Evolutionary conservation across 2,113 vertebrate genomes (phyloP).

Genomic region (Sclerurus mexicanus): DNA sequence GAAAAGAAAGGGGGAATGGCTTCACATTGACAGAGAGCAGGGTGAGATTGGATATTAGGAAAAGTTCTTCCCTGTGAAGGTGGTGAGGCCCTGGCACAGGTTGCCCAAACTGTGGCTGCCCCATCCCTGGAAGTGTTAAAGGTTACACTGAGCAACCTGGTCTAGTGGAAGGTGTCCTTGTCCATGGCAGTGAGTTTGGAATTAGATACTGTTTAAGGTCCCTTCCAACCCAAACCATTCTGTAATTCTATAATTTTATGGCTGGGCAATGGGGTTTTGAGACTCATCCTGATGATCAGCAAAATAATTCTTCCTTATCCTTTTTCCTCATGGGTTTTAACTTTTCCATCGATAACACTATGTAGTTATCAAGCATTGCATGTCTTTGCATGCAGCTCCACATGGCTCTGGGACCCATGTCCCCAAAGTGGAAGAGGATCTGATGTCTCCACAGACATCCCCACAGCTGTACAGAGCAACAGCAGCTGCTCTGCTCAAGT

Average conservation of each 20-base stretch:
- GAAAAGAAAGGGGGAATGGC: too few species aligned
- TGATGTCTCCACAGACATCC: not conserved
- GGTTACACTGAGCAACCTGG: not conserved
- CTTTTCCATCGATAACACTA: accelerated
- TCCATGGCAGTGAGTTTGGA: not conserved
- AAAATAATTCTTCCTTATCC: not conserved
- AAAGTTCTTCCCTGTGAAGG: not conserved
- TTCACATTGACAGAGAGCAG: not conserved
- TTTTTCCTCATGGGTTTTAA: not conserved
- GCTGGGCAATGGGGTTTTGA: not conserved
- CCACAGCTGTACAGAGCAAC: not conserved
- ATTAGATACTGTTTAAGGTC: not conserved
- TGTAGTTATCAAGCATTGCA: accelerated
- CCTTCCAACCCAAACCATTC: not conserved
- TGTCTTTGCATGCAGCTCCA: not conserved
- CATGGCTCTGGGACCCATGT: accelerated
- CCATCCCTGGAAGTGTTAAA: not conserved
- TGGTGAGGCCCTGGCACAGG: not conserved
- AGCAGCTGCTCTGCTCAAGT: not conserved
- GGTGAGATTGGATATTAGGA: too few species aligned
- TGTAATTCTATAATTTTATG: not conserved
- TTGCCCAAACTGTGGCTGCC: not conserved
- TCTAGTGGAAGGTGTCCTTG: not conserved
- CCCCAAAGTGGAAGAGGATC: not conserved
- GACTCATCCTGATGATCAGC: not conserved